Evolutionary conservation across 2,797 vertebrate species (phyloP).

Genomic region (Chaetodon trifasciatus): DNA sequence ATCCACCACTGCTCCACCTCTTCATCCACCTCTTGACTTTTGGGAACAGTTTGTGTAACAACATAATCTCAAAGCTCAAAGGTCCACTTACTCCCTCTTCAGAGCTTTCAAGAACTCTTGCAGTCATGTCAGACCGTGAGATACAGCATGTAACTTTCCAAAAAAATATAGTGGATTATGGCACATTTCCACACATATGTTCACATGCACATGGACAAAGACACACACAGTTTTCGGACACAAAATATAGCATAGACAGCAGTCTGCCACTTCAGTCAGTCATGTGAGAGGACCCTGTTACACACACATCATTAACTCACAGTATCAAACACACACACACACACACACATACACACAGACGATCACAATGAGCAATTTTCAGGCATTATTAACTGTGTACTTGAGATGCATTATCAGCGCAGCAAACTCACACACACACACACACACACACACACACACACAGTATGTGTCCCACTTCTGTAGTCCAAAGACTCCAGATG

Average conservation of each 20-base stretch:
- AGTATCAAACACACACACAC: conserved; percentile 34
- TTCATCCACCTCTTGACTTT: not conserved
- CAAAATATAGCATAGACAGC: conserved; percentile 23
- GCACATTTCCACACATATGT: not conserved
- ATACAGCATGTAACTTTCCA: not conserved
- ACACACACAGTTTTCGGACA: not conserved
- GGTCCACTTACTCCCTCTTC: not conserved
- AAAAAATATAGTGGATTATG: not conserved
- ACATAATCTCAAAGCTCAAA: not conserved
- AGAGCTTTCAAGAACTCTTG: not conserved
- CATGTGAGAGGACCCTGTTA: conserved; percentile 42
- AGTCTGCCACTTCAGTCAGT: conserved; percentile 13
- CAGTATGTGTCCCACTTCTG: not conserved
- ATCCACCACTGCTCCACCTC: not conserved
- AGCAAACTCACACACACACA: conserved; percentile 17
- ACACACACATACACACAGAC: not conserved
- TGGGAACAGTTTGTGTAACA: not conserved
- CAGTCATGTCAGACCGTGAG: not conserved
- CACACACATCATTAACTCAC: conserved; percentile 50
- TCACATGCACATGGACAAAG: not conserved
- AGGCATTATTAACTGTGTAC: conserved; percentile 16
- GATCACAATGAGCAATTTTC: conserved; percentile 20
- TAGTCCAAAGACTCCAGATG: conserved; percentile 9
- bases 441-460: conserved; percentile 4
- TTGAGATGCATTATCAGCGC: conserved; percentile 5